Evolutionary conservation across 2,888 invertebrate genomes (phyloP), one percentile per base, ranked within the genome.

Genomic region (Drosophila algonquin): DNA sequence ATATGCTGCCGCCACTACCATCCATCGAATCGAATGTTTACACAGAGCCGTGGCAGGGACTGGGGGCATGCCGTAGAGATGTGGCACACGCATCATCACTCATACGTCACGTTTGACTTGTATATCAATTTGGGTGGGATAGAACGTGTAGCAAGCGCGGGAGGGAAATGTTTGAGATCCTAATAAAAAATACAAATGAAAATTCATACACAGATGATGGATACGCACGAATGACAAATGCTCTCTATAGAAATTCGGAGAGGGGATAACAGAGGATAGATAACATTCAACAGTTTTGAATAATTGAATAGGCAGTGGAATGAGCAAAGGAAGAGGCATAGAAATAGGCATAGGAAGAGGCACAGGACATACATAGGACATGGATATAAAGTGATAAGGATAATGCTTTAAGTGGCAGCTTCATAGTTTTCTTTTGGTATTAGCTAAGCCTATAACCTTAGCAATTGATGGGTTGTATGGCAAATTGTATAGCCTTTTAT

Each of bases 91-190:
- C 78, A 86, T 84, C 88, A 84, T 88, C 88, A 86, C 83, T 84
- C 83, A 84, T 88, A 84, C 83, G 83, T 88, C 88, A 88, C 80
- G 80, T 61, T 75, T 70, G 86, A 65, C 78, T 78, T 74, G 76
- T 80, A 68, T 77, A 80, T 86, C 86, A 82, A 86, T 80, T 83
- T 73, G 69, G 67, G 46, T n/a, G 64, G 40, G n/a, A 54, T 40
- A 16, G 50, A 35, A 48, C 32, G 35, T 24, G n/a, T 27, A 18
- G 16, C 8, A 14, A 16, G 30, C 35, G 2, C 21, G 18, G 21
- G 14, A n/a, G 21, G 14, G 2, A 40, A 40, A n/a, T 40, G 40
- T 40, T 14, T 40, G 40, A 14, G 27, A 47, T 46, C 56, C 67
- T 45, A 56, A 67, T 67, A 67, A 67, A 67, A 69, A 57, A 67